A percentile compares a stretch with the other conserved stretches of the same genome.
Conservation (phyloP, 1,140 invertebrate genomes). For the Penaeus japonicus region DNA sequence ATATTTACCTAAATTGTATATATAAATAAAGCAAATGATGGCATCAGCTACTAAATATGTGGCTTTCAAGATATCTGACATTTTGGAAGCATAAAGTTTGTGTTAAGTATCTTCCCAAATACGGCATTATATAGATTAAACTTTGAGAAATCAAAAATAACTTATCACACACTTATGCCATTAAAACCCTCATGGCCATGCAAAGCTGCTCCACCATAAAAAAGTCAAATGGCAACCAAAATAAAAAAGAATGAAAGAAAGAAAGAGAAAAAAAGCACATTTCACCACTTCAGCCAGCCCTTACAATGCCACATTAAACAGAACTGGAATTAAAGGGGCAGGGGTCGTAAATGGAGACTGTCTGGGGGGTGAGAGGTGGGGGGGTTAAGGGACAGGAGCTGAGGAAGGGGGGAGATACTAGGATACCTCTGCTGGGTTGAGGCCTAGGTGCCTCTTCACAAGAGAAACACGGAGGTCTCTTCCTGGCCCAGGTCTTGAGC, state of each 20-base stretch:
- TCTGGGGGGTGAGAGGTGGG: neutral
- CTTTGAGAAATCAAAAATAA: neutral
- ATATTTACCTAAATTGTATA: too few species aligned
- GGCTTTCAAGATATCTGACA: too few species aligned
- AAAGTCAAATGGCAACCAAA: neutral
- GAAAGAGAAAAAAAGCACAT: too few species aligned
- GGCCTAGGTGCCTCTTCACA: slow-evolving; percentile 41
- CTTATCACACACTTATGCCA: neutral
- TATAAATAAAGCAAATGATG: too few species aligned
- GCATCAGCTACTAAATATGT: too few species aligned
- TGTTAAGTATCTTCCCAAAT: too few species aligned
- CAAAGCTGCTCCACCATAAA: slow-evolving; percentile 24
- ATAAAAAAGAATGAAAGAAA: too few species aligned
- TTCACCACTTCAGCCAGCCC: too few species aligned
- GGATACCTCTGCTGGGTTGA: slow-evolving; percentile 44
- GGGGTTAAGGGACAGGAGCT: neutral
- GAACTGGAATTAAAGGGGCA: too few species aligned
- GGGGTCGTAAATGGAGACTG: neutral
- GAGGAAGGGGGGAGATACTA: neutral
- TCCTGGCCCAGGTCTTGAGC: slow-evolving; percentile 43
- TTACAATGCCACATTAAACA: too few species aligned
- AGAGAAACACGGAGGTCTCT: slow-evolving; percentile 49
- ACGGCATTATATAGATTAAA: too few species aligned
- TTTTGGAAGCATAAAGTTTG: too few species aligned
- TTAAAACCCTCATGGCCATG: slow-evolving; percentile 23